A percentile compares a stretch with the other conserved stretches of the same genome.
Evolutionary conservation across 2,113 vertebrate species (phyloP).

Genomic region (Gulo gulo): DNA sequence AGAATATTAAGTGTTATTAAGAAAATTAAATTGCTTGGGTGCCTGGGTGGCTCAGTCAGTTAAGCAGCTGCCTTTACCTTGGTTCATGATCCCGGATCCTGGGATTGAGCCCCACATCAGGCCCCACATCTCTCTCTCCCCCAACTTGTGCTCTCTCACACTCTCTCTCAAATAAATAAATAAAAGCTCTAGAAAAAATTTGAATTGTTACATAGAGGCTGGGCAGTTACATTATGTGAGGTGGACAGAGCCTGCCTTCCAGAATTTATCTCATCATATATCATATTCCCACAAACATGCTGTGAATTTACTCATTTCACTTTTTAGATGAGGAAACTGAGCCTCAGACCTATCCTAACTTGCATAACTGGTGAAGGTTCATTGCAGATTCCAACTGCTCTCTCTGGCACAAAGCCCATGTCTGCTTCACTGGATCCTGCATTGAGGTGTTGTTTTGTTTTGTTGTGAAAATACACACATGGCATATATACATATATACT

Average conservation of each 20-base stretch:
- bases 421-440: not conserved
- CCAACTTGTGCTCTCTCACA: not conserved
- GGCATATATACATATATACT: not conserved
- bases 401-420: not conserved
- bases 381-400: not conserved
- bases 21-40: not conserved
- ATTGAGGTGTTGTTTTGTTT: not conserved
- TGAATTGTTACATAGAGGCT: not conserved
- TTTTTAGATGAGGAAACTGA: not conserved
- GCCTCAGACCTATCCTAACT: not conserved
- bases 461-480: not conserved
- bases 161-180: not conserved
- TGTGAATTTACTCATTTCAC: not conserved
- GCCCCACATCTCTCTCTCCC: not conserved
- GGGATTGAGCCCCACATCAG: not conserved
- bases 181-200: not conserved
- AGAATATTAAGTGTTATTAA: not conserved
- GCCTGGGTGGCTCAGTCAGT: not conserved
- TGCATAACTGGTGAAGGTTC: not conserved
- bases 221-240: fast-evolving
- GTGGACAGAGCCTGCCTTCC: not conserved
- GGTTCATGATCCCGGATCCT: not conserved
- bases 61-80: not conserved
- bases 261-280: not conserved
- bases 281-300: not conserved